Conservation (phyloP, 2,888 invertebrate species). For the Plebejus melissa region DNA sequence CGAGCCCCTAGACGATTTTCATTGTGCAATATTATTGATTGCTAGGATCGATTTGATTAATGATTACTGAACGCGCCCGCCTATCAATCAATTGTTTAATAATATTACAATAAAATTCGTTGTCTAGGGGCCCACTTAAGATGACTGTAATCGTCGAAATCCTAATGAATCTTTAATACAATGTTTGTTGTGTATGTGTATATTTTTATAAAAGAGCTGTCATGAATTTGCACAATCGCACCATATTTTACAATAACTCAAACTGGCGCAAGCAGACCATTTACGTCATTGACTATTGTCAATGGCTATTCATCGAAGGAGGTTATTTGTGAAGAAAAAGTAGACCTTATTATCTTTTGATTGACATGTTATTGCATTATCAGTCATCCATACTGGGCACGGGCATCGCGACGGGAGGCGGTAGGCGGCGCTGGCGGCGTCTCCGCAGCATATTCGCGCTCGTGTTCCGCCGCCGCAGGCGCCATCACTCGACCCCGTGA, state of each 20-base stretch:
- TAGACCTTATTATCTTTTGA: background rate
- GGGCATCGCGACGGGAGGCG: conserved; percentile 70
- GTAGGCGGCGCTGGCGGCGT: conserved; percentile 90
- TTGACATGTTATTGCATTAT: background rate
- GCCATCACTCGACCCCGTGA: conserved; percentile 57
- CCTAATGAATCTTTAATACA: too few relatives aligned
- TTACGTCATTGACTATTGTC: background rate
- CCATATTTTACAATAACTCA: background rate
- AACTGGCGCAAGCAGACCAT: background rate
- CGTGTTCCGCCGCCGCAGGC: conserved; percentile 84
- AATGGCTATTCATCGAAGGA: background rate
- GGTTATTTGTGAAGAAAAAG: background rate
- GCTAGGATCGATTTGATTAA: too few relatives aligned
- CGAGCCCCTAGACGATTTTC: too few relatives aligned
- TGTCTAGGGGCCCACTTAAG: too few relatives aligned
- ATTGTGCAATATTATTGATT: too few relatives aligned
- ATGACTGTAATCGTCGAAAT: too few relatives aligned
- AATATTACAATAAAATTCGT: too few relatives aligned
- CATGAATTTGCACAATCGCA: too few relatives aligned
- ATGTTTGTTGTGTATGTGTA: too few relatives aligned
- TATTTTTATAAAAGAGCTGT: too few relatives aligned
- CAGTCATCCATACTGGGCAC: conserved; percentile 75
- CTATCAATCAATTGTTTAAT: too few relatives aligned
- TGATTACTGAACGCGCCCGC: too few relatives aligned
- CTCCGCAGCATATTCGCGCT: conserved; percentile 90